Evolutionary conservation across 1,140 invertebrate species (phyloP), one percentile per base, ranked within the genome.

Genomic region (Drosophila ogumai): DNA sequence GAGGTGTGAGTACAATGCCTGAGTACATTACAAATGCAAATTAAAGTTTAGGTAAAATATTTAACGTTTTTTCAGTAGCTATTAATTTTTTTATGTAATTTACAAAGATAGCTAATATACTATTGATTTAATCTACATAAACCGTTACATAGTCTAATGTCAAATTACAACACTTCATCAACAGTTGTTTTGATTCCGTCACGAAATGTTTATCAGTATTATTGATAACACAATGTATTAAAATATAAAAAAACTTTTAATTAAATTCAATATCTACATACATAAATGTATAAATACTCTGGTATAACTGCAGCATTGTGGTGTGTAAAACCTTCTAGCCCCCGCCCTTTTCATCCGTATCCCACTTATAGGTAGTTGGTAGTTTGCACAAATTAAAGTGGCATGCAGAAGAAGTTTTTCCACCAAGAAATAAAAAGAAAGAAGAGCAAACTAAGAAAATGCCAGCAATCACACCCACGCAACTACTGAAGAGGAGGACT

Each of bases 381-480:
- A 75, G 71, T 67, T 78, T 61, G 75, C 57, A n/a, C 44, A 78
- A 78, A 78, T 78, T 78, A 71, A 77, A 78, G 75, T 78, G 75
- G 75, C 75, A 77, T 55, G 52, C 40, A 71, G 40, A 78, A 67
- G 44, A 68, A 76, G 54, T 77, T 78, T 76, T 78, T 76, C 61
- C 63, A 32, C 31, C 58, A 43, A 28, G 31, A 41, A 52, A 41
- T 50, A 54, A 52, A 50, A 50, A 28, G 34, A 52, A 75, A 25
- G 13, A 55, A 38, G 28, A 50, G 36, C 10, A 72, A 71, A 41
- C 50, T 38, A 46, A 64, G 74, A 67, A 71, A 77, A 77, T 69
- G 43, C 74, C 61, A 76, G 55, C 75, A 68, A 66, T 66, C 31
- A 68, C 74, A 67, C 73, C 60, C 47, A 68, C 73, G 60, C 44